Percentiles rank a stretch among this genome's conserved stretches.
These are phyloP conservation scores for Mionectes olivaceus DNA, from an alignment of 2,797 vertebrate genomes.

Conservation along the genomic window DNA sequence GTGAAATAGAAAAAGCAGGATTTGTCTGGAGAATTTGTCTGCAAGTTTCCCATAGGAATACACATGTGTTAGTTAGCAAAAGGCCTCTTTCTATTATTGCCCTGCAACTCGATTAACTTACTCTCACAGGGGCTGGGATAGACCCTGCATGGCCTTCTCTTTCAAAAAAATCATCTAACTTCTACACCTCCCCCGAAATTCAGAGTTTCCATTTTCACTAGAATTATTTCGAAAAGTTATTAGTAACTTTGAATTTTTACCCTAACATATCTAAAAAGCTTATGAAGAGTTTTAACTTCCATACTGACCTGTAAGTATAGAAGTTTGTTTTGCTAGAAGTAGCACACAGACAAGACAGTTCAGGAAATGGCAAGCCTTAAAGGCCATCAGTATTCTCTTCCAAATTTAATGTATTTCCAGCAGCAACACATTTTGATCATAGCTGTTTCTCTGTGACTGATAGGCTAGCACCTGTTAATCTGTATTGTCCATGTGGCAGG, in stretches of 20 bases:
- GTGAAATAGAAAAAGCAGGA: neutral
- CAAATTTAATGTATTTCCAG: neutral
- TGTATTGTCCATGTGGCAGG: neutral
- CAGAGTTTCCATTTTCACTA: neutral
- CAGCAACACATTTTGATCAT: neutral
- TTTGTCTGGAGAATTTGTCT: neutral
- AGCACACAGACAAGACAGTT: neutral
- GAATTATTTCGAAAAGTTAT: neutral
- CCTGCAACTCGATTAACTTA: neutral
- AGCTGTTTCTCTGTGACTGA: neutral
- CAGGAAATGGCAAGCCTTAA: neutral
- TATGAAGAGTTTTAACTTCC: neutral
- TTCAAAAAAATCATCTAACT: neutral
- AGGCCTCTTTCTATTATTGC: neutral
- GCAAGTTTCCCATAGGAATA: slow-evolving; percentile 3
- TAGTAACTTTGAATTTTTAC: neutral
- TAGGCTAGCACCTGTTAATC: neutral
- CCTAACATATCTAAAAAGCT: neutral
- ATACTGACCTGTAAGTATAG: neutral
- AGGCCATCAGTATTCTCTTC: neutral
- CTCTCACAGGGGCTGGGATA: neutral
- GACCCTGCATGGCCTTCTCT: neutral
- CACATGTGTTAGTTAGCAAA: neutral
- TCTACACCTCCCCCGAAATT: neutral
- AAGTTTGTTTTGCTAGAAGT: neutral